Evolutionary conservation across 2,797 vertebrate species (phyloP).

Genomic region (Sphenopsis melanotis): DNA sequence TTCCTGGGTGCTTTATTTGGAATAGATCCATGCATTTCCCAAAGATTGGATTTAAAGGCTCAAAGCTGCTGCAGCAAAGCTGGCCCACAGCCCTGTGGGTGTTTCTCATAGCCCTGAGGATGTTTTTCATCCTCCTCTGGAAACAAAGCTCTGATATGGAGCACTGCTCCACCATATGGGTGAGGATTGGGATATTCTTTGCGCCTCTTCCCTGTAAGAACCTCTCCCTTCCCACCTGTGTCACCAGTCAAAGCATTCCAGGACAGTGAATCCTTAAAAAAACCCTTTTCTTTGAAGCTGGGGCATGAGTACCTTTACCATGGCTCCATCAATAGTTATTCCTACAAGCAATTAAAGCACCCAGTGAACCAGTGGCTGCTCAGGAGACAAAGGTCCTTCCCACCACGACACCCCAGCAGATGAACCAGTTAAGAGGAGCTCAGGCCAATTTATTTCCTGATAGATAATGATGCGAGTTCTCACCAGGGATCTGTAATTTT

Average conservation of each 20-base stretch:
- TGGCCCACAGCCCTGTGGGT: not conserved
- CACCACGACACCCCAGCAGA: not conserved
- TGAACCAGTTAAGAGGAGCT: conserved; percentile 41
- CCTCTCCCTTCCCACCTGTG: not conserved
- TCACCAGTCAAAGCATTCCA: not conserved
- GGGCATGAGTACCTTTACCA: not conserved
- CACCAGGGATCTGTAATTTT: conserved; percentile 65
- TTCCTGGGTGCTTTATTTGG: not conserved
- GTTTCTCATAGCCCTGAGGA: not conserved
- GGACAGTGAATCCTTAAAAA: not conserved
- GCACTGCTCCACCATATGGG: not conserved
- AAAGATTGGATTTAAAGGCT: not conserved
- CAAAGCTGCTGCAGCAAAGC: not conserved
- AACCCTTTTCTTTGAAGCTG: not conserved
- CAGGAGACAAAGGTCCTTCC: conserved; percentile 34
- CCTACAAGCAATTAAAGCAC: conserved; percentile 36
- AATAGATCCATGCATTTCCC: not conserved
- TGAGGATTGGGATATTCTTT: not conserved
- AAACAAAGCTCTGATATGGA: not conserved
- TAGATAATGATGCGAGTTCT: conserved; percentile 63
- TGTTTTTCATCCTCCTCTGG: not conserved
- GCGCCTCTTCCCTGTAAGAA: not conserved
- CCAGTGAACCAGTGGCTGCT: not conserved
- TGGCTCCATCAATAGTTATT: not conserved
- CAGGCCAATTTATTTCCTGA: conserved; percentile 61